These are phyloP conservation scores for Ornithorhynchus anatinus DNA, from an alignment of 2,113 vertebrate genomes.

Conservation along the genomic window DNA sequence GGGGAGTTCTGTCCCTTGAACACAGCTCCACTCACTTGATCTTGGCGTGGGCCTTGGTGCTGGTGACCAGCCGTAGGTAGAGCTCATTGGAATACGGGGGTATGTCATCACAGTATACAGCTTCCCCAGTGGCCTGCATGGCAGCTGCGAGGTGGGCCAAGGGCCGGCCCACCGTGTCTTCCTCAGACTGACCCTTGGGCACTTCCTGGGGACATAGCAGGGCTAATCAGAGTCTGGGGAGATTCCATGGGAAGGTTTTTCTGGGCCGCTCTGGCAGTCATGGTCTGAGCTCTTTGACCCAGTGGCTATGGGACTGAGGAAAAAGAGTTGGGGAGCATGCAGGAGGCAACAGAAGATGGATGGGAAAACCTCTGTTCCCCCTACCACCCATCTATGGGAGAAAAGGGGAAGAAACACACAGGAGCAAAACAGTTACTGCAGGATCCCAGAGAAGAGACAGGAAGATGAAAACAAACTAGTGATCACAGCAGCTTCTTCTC, in stretches of 20 bases:
- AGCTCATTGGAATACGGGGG: constrained; percentile 87
- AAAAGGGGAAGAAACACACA: no score
- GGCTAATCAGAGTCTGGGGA: not conserved
- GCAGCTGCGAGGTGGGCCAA: constrained; percentile 86
- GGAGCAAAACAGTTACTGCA: no score
- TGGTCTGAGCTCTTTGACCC: not conserved
- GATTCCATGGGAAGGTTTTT: not conserved
- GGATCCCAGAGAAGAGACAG: no score
- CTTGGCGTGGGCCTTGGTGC: constrained; percentile 85
- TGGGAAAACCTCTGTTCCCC: no score
- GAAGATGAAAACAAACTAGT: no score
- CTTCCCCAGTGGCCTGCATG: constrained; percentile 92
- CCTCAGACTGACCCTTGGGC: constrained; percentile 75
- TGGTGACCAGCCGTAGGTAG: constrained; percentile 85
- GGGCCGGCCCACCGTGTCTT: constrained; percentile 87
- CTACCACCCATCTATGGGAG: no score
- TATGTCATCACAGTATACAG: constrained; percentile 92
- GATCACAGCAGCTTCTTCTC: no score
- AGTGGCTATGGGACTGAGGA: no score
- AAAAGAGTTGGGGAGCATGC: no score
- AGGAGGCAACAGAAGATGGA: no score
- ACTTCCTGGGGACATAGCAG: constrained; percentile 77
- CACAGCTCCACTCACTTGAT: constrained; percentile 80
- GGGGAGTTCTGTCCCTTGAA: no score
- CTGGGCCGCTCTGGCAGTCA: not conserved